A percentile compares a stretch with the other conserved stretches of the same genome.
phyloP scores from a whole-genome alignment of 2,797 vertebrate species.

The Picus viridis region DNA sequence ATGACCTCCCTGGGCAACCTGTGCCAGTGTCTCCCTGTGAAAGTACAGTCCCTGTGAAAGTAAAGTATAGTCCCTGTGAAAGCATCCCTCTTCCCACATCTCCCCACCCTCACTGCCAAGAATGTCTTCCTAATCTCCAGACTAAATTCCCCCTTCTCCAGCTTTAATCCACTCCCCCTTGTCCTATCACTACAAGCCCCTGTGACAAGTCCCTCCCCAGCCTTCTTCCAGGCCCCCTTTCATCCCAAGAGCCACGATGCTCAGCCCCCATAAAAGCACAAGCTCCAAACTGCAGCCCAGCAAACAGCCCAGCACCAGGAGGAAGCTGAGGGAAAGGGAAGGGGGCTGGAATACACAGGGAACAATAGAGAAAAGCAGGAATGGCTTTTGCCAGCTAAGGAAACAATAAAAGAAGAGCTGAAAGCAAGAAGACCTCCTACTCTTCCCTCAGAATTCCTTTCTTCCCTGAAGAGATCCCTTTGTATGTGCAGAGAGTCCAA shows the following conservation, averaged over 20 bases:
- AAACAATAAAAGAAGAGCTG: constrained; percentile 42
- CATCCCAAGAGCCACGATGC: not conserved
- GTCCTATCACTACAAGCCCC: too few relatives aligned
- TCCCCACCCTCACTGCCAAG: too few relatives aligned
- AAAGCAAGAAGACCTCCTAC: constrained; percentile 37
- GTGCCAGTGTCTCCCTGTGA: too few relatives aligned
- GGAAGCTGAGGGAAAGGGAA: not conserved
- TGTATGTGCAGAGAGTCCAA: constrained; percentile 23
- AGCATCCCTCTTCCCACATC: too few relatives aligned
- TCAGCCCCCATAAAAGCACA: not conserved
- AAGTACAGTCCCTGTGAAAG: too few relatives aligned
- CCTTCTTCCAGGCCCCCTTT: too few relatives aligned
- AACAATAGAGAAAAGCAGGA: constrained; percentile 54
- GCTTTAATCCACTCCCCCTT: too few relatives aligned
- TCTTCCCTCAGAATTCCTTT: constrained; percentile 10
- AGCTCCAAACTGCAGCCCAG: not conserved
- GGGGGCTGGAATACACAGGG: not conserved
- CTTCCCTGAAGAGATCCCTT: constrained; percentile 44
- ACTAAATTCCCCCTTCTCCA: too few relatives aligned
- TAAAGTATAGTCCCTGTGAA: too few relatives aligned
- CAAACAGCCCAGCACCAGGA: not conserved
- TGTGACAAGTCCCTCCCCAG: too few relatives aligned
- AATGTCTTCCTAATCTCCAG: too few relatives aligned
- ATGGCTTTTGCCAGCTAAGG: constrained; percentile 18
- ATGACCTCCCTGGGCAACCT: too few relatives aligned